phyloP scores from a whole-genome alignment of 2,797 vertebrate genomes.

The Chelon labrosus region DNA sequence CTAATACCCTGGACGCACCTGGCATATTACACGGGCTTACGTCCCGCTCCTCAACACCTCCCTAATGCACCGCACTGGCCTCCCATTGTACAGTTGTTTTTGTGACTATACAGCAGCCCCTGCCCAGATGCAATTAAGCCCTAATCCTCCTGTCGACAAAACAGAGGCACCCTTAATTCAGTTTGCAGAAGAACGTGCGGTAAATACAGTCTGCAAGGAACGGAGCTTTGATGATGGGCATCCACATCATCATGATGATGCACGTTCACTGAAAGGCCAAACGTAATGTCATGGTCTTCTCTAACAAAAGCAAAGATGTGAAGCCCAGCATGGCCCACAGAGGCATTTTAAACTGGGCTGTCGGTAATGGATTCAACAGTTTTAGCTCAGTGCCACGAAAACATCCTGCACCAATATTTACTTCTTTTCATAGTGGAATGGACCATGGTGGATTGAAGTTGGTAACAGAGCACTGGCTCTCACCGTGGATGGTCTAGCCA shows the following conservation, averaged over 20 bases:
- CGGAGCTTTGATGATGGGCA: conserved; percentile 24
- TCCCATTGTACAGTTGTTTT: conserved; percentile 46
- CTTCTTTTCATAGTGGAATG: not conserved
- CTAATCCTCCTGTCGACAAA: conserved; percentile 74
- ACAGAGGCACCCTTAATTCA: conserved; percentile 50
- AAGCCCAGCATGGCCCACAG: conserved; percentile 14
- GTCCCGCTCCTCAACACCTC: conserved; percentile 75
- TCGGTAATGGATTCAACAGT: conserved; percentile 32
- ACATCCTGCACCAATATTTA: not conserved
- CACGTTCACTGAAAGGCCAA: conserved; percentile 40
- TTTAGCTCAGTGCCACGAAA: not conserved
- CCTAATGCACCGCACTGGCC: conserved; percentile 57
- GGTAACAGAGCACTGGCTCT: not conserved
- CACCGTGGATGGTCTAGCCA: conserved; percentile 19
- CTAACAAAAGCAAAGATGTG: conserved; percentile 23
- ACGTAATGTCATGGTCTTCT: conserved; percentile 42
- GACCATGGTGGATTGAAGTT: not conserved
- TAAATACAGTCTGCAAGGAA: conserved; percentile 37
- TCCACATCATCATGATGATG: conserved; percentile 28
- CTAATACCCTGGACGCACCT: conserved; percentile 74
- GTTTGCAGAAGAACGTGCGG: conserved; percentile 53
- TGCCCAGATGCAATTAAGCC: conserved; percentile 69
- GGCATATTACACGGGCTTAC: conserved; percentile 77
- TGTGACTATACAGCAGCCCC: conserved; percentile 45
- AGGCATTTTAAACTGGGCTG: conserved; percentile 31